Percentiles rank a stretch among this genome's conserved stretches.
phyloP scores from a whole-genome alignment of 2,113 vertebrate species.

The Ellobius talpinus region DNA sequence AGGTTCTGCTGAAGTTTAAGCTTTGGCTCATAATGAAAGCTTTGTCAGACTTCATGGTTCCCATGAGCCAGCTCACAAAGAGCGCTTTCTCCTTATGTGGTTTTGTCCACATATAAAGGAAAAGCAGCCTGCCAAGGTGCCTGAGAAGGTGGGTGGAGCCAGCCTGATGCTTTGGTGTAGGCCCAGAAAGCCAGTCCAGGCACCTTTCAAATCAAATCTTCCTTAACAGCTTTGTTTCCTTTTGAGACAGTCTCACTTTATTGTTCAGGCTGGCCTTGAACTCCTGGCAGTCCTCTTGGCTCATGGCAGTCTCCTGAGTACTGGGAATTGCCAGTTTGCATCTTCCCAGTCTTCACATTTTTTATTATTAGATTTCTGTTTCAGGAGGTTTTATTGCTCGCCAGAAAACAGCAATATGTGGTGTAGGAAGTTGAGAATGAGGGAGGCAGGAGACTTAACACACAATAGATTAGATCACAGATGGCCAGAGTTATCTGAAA shows the following conservation, averaged over 20 bases:
- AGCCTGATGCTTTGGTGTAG: background rate
- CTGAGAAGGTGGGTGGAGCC: background rate
- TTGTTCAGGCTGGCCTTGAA: background rate
- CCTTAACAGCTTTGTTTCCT: background rate
- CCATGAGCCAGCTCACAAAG: background rate
- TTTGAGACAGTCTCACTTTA: background rate
- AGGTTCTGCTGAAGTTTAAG: background rate
- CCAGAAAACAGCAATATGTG: background rate
- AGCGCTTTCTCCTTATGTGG: background rate
- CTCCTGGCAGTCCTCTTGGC: background rate
- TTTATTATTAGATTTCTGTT: background rate
- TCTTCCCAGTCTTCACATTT: background rate
- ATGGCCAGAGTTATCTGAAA: background rate
- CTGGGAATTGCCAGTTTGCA: background rate
- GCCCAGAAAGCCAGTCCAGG: background rate
- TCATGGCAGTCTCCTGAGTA: background rate
- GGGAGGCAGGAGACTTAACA: background rate
- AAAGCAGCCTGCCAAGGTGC: background rate
- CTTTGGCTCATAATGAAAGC: conserved; percentile 23
- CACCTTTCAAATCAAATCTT: background rate
- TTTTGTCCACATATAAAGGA: background rate
- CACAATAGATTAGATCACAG: background rate
- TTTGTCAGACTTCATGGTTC: background rate
- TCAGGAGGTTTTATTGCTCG: background rate
- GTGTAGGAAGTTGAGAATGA: background rate